Percentiles rank a stretch among this genome's conserved stretches.
Conservation (phyloP, 1,140 invertebrate genomes). For the Drosophila busckii region DNA sequence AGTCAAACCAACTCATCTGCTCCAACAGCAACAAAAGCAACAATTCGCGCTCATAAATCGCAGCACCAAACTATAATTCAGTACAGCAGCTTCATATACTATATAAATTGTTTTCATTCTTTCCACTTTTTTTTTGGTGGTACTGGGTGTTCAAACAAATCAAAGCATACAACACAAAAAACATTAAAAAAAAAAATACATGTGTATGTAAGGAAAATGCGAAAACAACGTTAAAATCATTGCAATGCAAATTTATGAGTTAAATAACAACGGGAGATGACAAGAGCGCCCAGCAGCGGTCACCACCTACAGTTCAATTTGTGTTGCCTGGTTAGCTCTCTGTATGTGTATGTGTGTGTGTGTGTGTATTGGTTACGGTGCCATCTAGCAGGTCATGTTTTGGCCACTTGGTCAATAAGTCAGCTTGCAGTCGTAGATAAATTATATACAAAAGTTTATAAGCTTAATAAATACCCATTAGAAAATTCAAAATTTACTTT, state of each 20-base stretch:
- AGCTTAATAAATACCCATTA: slow-evolving; percentile 3
- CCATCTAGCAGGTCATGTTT: slow-evolving; percentile 40
- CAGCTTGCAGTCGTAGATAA: slow-evolving; percentile 23
- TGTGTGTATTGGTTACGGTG: slow-evolving; percentile 4
- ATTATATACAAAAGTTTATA: neutral
- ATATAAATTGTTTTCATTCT: too few species aligned
- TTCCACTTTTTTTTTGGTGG: too few species aligned
- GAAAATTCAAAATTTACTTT: neutral
- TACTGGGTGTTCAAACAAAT: slow-evolving; percentile 48
- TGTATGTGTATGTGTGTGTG: neutral
- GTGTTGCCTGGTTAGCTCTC: slow-evolving; percentile 53
- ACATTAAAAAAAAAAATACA: slow-evolving; percentile 9
- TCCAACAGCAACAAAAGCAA: neutral
- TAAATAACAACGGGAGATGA: slow-evolving; percentile 76
- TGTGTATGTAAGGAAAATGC: slow-evolving; percentile 33
- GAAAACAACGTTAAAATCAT: slow-evolving; percentile 68
- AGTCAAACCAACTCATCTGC: slow-evolving; percentile 50
- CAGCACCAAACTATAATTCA: slow-evolving; percentile 60
- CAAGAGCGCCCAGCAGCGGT: slow-evolving; percentile 73
- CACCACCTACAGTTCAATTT: slow-evolving; percentile 77
- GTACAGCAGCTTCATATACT: too few species aligned
- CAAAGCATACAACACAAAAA: slow-evolving; percentile 26
- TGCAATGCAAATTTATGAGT: slow-evolving; percentile 66
- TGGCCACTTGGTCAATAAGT: slow-evolving; percentile 54
- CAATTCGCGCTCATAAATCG: slow-evolving; percentile 58